Conservation (phyloP, 2,888 invertebrate species). For the Ophraella communa region DNA sequence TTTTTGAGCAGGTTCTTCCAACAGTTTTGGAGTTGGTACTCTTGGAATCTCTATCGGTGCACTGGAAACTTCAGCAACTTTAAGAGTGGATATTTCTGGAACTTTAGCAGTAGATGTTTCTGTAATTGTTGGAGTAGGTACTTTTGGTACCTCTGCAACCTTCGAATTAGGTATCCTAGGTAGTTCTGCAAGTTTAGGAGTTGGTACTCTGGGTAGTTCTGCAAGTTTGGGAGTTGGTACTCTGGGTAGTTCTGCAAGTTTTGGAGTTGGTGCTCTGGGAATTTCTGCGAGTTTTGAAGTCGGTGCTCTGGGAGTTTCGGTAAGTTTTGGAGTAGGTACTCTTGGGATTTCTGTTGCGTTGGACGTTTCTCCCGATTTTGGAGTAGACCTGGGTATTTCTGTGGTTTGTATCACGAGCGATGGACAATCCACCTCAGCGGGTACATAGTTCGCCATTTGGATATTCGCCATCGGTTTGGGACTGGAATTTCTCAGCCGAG, state of each 20-base stretch:
- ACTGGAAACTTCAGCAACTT: background rate
- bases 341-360: too few relatives aligned
- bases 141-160: background rate
- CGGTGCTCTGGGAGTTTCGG: background rate
- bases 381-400: background rate
- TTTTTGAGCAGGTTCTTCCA: background rate
- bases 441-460: background rate
- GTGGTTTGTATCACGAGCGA: background rate
- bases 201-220: background rate
- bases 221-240: background rate
- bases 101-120: background rate
- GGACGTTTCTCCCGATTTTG: background rate
- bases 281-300: background rate
- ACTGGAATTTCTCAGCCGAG: constrained; percentile 12
- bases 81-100: background rate
- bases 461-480: background rate
- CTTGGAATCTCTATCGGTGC: too few relatives aligned
- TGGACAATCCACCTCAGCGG: background rate
- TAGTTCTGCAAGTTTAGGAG: background rate
- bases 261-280: background rate
- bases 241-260: background rate
- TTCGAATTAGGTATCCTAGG: background rate
- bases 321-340: background rate
- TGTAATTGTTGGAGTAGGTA: background rate
- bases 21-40: background rate